Conservation (phyloP, 2,113 vertebrate species). For the Heterochromis multidens region DNA sequence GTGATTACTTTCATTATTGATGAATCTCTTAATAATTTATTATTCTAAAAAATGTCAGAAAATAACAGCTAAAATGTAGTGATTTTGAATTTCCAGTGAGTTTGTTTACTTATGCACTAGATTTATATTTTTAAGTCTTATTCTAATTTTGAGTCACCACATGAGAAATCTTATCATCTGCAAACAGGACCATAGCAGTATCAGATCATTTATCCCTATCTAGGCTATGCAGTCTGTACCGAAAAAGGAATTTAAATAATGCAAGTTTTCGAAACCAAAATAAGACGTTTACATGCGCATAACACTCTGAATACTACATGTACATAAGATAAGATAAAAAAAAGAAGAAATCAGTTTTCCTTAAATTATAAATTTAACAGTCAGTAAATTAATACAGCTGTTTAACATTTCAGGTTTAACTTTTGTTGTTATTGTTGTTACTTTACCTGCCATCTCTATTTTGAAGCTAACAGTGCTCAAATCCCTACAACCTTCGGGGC, state of each 20-base stretch:
- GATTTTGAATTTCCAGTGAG: no score
- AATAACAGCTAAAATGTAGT: no score
- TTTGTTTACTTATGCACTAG: no score
- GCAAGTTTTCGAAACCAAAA: background rate
- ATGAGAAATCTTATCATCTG: background rate
- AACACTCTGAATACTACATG: background rate
- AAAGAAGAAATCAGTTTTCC: background rate
- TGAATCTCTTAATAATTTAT: no score
- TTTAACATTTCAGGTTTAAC: background rate
- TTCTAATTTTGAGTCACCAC: background rate
- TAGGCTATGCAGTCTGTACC: background rate
- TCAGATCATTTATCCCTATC: background rate
- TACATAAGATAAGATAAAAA: background rate
- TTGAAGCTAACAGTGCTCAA: background rate
- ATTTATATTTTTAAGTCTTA: background rate
- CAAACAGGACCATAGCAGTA: background rate
- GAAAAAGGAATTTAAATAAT: background rate
- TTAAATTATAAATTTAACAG: background rate
- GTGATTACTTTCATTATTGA: background rate
- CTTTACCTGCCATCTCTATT: background rate
- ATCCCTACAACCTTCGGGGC: background rate
- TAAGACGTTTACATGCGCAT: background rate
- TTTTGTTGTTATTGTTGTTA: background rate
- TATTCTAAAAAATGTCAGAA: no score
- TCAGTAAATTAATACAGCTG: background rate